phyloP scores from a whole-genome alignment of 2,888 invertebrate species.

The Dolichopus griseipennis region DNA sequence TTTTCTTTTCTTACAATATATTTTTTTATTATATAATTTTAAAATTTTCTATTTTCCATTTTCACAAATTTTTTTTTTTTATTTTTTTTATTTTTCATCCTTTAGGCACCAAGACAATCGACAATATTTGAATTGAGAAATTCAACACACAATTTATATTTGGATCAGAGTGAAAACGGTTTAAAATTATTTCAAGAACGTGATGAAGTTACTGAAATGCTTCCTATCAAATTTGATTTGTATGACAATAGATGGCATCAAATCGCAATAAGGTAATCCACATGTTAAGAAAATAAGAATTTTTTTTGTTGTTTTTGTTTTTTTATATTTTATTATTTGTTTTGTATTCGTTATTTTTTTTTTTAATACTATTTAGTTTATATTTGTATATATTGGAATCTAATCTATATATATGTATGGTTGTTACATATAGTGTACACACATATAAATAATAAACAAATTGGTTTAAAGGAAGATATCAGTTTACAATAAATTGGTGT shows the following conservation, averaged over 20 bases:
- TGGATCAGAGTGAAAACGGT: slow-evolving; percentile 39
- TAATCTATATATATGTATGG: background rate
- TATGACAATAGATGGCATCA: slow-evolving; percentile 44
- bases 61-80: background rate
- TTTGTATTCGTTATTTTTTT: too few species aligned
- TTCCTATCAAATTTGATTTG: slow-evolving; percentile 42
- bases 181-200: slow-evolving; percentile 40
- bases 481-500: background rate
- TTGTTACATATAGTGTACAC: background rate
- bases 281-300: background rate
- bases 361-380: too few species aligned
- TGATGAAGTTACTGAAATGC: slow-evolving; percentile 43
- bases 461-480: background rate
- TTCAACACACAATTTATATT: slow-evolving; percentile 39
- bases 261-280: slow-evolving; percentile 41
- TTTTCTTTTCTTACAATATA: background rate
- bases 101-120: slow-evolving; percentile 23
- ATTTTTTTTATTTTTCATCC: background rate
- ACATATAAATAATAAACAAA: background rate
- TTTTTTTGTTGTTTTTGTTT: too few species aligned
- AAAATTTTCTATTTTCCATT: background rate
- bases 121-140: slow-evolving; percentile 41
- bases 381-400: background rate
- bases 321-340: too few species aligned
- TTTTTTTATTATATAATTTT: background rate